These are phyloP conservation scores for Triplophysa dalaica DNA, from an alignment of 2,113 vertebrate genomes.

Conservation along the genomic window DNA sequence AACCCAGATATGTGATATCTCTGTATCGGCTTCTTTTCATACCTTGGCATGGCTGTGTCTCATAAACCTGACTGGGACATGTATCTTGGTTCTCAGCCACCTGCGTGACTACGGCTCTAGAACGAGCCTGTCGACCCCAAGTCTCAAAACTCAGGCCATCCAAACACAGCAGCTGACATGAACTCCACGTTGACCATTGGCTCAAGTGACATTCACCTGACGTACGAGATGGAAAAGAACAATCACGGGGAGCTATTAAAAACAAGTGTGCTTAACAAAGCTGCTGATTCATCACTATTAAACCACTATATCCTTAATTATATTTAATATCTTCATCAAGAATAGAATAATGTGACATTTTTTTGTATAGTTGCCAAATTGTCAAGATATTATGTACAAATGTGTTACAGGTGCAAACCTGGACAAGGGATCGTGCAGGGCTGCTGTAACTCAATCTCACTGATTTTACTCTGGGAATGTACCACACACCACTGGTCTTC, in stretches of 20 bases:
- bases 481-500: slow-evolving; percentile 74
- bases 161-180: slow-evolving; percentile 91
- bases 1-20: too few relatives aligned
- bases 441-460: slow-evolving; percentile 71
- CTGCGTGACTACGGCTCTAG: slow-evolving; percentile 84
- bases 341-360: too few relatives aligned
- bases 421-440: slow-evolving; percentile 90
- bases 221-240: background rate
- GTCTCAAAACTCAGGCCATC: slow-evolving; percentile 90
- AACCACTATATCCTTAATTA: too few relatives aligned
- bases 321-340: background rate
- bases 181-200: slow-evolving; percentile 92
- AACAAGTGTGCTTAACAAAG: too few relatives aligned
- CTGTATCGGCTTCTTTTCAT: background rate
- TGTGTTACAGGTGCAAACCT: slow-evolving; percentile 70
- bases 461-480: slow-evolving; percentile 66
- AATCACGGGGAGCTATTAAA: background rate
- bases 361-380: too few relatives aligned
- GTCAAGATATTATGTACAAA: too few relatives aligned
- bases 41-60: slow-evolving; percentile 90
- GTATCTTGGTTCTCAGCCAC: slow-evolving; percentile 81
- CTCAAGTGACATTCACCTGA: slow-evolving; percentile 94
- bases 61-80: slow-evolving; percentile 86
- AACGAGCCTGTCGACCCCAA: slow-evolving; percentile 84
- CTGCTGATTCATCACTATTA: too few relatives aligned